Evolutionary conservation across 2,113 vertebrate species (phyloP).

Genomic region (Phyllostomus discolor): DNA sequence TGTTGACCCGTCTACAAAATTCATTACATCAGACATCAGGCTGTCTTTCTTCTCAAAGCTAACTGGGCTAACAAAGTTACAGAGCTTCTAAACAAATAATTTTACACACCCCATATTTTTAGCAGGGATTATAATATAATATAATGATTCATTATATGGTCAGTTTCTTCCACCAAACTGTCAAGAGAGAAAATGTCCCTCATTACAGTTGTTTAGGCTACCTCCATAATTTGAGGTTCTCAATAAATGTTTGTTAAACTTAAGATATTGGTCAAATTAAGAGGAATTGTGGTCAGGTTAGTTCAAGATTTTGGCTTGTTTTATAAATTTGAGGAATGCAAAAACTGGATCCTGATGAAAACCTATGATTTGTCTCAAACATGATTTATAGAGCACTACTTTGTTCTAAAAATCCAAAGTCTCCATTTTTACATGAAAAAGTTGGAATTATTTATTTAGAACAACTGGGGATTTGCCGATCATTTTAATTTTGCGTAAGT

Average conservation of each 20-base stretch:
- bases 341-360: conserved; percentile 7
- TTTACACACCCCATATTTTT: neutral
- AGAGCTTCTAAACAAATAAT: neutral
- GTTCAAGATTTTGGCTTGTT: neutral
- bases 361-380: neutral
- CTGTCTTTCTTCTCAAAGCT: neutral
- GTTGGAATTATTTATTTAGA: neutral
- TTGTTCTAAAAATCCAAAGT: neutral
- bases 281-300: neutral
- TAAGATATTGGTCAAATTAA: neutral
- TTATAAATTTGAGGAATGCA: neutral
- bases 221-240: neutral
- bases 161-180: conserved; percentile 14
- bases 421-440: neutral
- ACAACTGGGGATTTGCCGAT: neutral
- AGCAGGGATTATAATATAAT: neutral
- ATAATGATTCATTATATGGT: neutral
- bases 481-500: conserved; percentile 5
- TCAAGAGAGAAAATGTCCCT: neutral
- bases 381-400: neutral
- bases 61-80: neutral
- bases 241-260: conserved; percentile 8
- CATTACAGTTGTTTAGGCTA: neutral
- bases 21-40: neutral
- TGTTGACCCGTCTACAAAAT: neutral